phyloP scores from a whole-genome alignment of 23 tunicate species.

The Corella eumyota region DNA sequence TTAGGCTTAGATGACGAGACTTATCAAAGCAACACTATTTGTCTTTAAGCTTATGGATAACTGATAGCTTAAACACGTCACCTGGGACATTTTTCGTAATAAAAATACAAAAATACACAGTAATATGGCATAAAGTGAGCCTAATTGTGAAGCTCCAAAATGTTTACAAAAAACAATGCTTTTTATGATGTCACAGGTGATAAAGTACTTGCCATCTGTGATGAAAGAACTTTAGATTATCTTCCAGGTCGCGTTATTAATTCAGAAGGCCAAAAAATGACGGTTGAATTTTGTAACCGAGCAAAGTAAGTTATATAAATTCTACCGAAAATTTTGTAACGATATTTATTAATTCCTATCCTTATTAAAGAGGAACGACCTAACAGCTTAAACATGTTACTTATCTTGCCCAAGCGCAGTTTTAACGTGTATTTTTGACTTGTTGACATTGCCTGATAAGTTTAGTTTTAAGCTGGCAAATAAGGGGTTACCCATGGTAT shows the following conservation, averaged over 20 bases:
- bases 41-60: no score
- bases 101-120: no score
- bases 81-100: no score
- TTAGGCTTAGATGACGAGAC: no score
- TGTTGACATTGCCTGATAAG: no score
- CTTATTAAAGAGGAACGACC: not conserved
- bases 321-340: not conserved
- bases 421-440: no score
- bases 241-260: constrained; percentile 53
- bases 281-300: constrained; percentile 49
- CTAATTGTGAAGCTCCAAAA: no score
- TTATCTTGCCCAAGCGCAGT: not conserved
- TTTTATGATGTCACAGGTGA: constrained; percentile 28
- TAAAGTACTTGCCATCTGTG: constrained; percentile 37
- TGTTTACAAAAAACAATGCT: not conserved
- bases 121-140: not conserved
- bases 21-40: no score
- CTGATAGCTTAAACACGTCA: no score
- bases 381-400: not conserved
- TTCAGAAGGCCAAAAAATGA: constrained; percentile 4
- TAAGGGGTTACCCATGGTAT: no score
- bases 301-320: constrained; percentile 15
- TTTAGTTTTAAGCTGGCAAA: not conserved
- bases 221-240: constrained; percentile 23
- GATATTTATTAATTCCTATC: not conserved